phyloP scores from a whole-genome alignment of 64 coral and sea anemone species.

The Orbicella faveolata region DNA sequence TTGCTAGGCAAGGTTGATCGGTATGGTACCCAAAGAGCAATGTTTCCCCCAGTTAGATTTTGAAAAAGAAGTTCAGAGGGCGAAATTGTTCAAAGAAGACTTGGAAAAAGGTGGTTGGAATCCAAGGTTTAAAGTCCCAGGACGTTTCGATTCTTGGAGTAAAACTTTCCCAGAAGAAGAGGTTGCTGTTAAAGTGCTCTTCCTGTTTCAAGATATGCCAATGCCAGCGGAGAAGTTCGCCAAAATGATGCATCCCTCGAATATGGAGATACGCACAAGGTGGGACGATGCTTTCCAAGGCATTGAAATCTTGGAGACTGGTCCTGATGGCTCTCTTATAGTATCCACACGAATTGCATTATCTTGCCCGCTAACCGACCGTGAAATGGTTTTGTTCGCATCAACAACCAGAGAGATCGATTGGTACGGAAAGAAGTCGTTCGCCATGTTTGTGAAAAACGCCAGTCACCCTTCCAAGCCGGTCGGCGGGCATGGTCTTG shows the following conservation, averaged over 20 bases:
- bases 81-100: slow-evolving; percentile 43
- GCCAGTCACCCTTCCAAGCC: slow-evolving; percentile 50
- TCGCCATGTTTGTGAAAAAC: slow-evolving; percentile 34
- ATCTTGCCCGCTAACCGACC: slow-evolving; percentile 15
- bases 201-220: slow-evolving; percentile 14
- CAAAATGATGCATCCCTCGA: slow-evolving; percentile 5
- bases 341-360: background rate
- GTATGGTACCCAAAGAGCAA: background rate
- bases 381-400: slow-evolving; percentile 1
- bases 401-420: slow-evolving; percentile 4
- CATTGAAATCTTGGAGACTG: slow-evolving; percentile 26
- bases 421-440: slow-evolving; percentile 18
- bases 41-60: background rate
- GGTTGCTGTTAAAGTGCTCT: slow-evolving; percentile 35
- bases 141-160: slow-evolving; percentile 6
- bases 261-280: slow-evolving; percentile 9
- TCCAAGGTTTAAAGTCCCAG: background rate
- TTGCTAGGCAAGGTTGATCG: too few relatives aligned
- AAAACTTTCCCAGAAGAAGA: slow-evolving; percentile 33
- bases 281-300: slow-evolving; percentile 45
- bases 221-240: slow-evolving; percentile 34
- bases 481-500: background rate
- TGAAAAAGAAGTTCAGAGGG: slow-evolving; percentile 17
- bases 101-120: slow-evolving; percentile 40
- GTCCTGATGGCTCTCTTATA: slow-evolving; percentile 30